Base-by-base conservation (phyloP, 2,888 invertebrate genomes). In the Diachrysia chrysitis region DNA sequence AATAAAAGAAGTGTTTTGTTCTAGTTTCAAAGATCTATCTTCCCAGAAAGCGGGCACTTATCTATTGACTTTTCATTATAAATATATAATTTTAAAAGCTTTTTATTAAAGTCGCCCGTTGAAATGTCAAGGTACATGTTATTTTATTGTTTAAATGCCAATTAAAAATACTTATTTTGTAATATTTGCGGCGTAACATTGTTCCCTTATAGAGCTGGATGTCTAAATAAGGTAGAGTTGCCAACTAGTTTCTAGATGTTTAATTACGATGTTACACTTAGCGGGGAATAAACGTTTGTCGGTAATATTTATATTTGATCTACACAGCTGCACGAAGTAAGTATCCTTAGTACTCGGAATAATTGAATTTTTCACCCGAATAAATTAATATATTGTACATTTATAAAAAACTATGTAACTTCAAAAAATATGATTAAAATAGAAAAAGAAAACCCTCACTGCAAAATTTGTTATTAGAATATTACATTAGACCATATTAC, bases 1-100 rank as follows among this genome's bases (percentile, higher is more conserved):
- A 57, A 80, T 78, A 79, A 75, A 82, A 82, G 78, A 81, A 83
- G 76, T 83, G 78, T 87, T 88, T 88, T 88, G 88, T 87, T 86
- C 89, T 85, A 88, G 82, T 86, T 88, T 76, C 69, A 55, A 23
- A 66, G 66, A 74, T 70, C 59, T 59, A 57, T 51, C 53, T 58
- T 42, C 55, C 55, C 57, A 32, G 57, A 56, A 78, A 74, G 21
- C 57, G 55, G 58, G 55, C 32, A 67, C 53, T 32, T 64, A 46
- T 23, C 3, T 29, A 19, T 17, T 48, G 6, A 1, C 2, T n/a
- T 42, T 42, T 16, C 42, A 5, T 2, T n/a, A 16, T 14, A n/a
- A 42, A n/a, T 37, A 4, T 5, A 42, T n/a, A 42, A 16, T 42
- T 42, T n/a, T 7, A 42, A 37, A n/a, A n/a, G 42, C n/a, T 37